phyloP scores from a whole-genome alignment of 2,113 vertebrate genomes.

The Thinocorus orbignyianus region DNA sequence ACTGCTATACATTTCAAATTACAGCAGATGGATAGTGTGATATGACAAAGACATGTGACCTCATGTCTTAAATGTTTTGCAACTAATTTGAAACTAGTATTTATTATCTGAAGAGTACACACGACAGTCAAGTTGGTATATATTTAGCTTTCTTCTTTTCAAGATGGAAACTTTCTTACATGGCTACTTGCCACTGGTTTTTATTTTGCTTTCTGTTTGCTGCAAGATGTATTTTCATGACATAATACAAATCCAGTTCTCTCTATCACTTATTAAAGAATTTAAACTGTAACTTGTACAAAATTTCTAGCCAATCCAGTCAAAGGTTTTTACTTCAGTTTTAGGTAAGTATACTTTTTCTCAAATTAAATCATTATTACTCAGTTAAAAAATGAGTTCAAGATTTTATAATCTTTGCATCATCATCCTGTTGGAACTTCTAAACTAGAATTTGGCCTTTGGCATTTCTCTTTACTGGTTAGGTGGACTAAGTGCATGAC shows the following conservation, averaged over 20 bases:
- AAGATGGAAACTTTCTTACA: not conserved
- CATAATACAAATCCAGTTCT: not conserved
- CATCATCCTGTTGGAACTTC: not conserved
- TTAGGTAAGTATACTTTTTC: not conserved
- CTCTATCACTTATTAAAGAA: not conserved
- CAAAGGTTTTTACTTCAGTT: not conserved
- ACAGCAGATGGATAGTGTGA: not conserved
- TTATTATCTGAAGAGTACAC: not conserved
- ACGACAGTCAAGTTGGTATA: not conserved
- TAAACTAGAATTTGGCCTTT: not conserved
- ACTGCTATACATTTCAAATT: not conserved
- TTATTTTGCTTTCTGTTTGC: not conserved
- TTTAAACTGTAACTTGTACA: not conserved
- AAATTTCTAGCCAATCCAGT: not conserved
- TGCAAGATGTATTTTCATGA: not conserved
- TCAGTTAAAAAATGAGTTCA: not conserved
- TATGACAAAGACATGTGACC: not conserved
- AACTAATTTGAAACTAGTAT: not conserved
- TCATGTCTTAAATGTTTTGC: not conserved
- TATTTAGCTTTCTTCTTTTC: not conserved
- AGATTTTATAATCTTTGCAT: not conserved
- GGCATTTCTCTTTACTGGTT: not conserved
- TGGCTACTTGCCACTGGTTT: not conserved
- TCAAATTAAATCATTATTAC: not conserved
- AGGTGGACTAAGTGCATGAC: not conserved